Evolutionary conservation across 2,888 invertebrate species (phyloP).

Genomic region (Synanthedon tipuliformis): DNA sequence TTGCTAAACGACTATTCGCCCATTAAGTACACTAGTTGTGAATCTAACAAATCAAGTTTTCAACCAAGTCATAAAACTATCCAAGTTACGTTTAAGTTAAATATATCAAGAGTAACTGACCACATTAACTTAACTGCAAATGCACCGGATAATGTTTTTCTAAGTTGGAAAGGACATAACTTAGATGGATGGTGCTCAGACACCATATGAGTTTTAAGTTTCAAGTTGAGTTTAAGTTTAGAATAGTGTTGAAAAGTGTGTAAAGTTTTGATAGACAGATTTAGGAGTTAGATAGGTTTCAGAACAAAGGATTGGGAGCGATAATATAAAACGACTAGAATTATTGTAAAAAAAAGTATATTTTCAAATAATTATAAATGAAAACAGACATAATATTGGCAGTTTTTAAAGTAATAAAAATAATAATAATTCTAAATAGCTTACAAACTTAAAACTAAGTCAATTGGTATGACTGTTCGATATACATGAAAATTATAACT

Average conservation of each 20-base stretch:
- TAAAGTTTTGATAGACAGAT: constrained; percentile 21
- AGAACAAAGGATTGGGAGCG: not conserved
- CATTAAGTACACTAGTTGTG: not conserved
- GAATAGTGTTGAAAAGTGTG: constrained; percentile 8
- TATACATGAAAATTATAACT: constrained; percentile 23
- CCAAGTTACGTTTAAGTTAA: constrained; percentile 33
- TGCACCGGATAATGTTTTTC: constrained; percentile 26
- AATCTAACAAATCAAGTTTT: not conserved
- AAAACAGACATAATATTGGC: constrained; percentile 51
- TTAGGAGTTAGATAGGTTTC: constrained; percentile 5
- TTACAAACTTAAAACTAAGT: constrained; percentile 29
- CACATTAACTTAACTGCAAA: constrained; percentile 33
- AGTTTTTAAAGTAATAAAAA: constrained; percentile 35
- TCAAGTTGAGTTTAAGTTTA: constrained; percentile 8
- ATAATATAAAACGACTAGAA: constrained; percentile 13
- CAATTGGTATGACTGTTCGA: constrained; percentile 30
- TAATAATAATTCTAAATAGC: constrained; percentile 16
- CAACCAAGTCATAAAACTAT: constrained; percentile 20
- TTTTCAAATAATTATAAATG: constrained; percentile 51
- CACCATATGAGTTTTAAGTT: constrained; percentile 25
- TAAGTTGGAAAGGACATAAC: constrained; percentile 37
- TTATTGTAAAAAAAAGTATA: constrained; percentile 48
- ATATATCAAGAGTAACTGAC: constrained; percentile 43
- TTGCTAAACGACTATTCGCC: not conserved
- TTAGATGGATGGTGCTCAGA: constrained; percentile 46